These are phyloP conservation scores for Atherinomorus stipes DNA, from an alignment of 2,113 vertebrate genomes.

Conservation along the genomic window DNA sequence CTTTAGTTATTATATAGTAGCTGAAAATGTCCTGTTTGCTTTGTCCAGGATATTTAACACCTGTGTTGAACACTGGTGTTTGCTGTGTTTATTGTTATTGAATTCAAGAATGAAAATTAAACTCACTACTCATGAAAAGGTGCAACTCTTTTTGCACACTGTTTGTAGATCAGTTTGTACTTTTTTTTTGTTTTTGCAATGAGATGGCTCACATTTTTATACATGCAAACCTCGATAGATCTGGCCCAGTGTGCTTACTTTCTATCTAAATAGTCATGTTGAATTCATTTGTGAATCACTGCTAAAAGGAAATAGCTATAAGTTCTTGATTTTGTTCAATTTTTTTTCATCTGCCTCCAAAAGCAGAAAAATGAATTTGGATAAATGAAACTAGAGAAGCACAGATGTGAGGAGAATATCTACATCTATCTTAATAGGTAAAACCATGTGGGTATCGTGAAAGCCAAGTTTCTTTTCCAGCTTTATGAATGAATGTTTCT, in stretches of 20 bases:
- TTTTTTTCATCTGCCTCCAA: neutral
- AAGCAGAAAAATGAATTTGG: neutral
- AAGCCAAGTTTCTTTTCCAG: conserved; percentile 21
- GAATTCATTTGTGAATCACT: neutral
- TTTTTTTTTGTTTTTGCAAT: too few relatives aligned
- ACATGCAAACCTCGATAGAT: too few relatives aligned
- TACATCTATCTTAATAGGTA: conserved; percentile 3
- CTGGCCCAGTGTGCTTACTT: neutral
- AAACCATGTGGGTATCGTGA: conserved; percentile 5
- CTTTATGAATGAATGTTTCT: conserved; percentile 63
- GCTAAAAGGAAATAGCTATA: neutral
- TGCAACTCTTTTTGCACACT: too few relatives aligned
- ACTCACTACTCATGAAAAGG: too few relatives aligned
- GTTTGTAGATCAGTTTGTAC: too few relatives aligned
- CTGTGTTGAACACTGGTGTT: too few relatives aligned
- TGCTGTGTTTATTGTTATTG: too few relatives aligned
- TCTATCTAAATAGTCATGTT: conserved; percentile 5
- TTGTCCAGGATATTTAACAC: too few relatives aligned
- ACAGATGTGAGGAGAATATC: conserved; percentile 15
- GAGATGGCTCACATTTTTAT: too few relatives aligned
- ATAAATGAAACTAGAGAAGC: neutral
- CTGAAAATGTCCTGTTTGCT: too few relatives aligned
- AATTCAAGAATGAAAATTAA: too few relatives aligned
- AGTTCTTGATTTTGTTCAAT: neutral
- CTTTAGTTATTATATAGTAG: too few relatives aligned